These are phyloP conservation scores for Squalus acanthias DNA, from an alignment of 2,797 vertebrate species.

Conservation along the genomic window DNA sequence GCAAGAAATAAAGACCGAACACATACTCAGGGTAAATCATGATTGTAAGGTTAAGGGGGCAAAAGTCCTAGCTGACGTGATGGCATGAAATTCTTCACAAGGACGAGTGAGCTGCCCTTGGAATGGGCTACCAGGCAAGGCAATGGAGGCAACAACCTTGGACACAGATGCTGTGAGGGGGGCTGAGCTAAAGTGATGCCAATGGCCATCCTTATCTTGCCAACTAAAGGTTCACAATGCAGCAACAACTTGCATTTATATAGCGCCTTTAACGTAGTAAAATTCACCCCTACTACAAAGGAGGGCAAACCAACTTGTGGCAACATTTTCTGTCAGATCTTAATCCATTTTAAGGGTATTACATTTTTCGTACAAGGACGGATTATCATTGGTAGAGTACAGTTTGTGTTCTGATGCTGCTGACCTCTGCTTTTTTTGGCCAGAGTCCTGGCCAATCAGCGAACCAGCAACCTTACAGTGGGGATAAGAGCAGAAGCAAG, in stretches of 20 bases:
- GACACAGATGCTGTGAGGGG: not conserved
- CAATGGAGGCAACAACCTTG: not conserved
- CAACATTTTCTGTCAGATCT: not conserved
- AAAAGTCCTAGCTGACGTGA: not conserved
- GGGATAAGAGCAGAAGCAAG: not conserved
- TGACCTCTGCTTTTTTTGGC: not conserved
- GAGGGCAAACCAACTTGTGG: not conserved
- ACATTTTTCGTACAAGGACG: not conserved
- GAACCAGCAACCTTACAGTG: not conserved
- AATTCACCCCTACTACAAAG: no score
- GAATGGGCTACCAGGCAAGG: not conserved
- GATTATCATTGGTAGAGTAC: not conserved
- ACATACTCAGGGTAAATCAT: not conserved
- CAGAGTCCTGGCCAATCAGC: not conserved
- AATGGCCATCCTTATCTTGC: not conserved
- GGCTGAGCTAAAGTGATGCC: not conserved
- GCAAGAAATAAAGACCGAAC: not conserved
- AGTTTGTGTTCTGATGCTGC: not conserved
- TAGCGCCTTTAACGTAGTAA: no score
- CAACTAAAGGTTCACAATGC: not conserved
- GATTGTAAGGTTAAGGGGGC: not conserved
- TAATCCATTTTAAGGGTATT: not conserved
- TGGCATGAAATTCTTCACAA: not conserved
- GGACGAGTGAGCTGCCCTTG: not conserved
- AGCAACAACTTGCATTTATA: no score